Evolutionary conservation across 2,888 invertebrate genomes (phyloP).

Genomic region (Junonia oenone): DNA sequence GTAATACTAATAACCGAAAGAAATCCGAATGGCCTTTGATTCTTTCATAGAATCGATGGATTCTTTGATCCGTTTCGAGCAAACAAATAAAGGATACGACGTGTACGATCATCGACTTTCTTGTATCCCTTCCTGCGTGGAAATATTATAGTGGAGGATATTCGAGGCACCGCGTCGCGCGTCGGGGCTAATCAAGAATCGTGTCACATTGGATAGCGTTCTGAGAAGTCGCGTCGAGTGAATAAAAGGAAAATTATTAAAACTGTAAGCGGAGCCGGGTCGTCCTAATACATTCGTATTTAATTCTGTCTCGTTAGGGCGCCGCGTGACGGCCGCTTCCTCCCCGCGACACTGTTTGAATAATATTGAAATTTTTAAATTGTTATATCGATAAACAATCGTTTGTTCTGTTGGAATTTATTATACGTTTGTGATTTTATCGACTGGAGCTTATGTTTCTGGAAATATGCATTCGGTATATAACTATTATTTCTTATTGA

Average conservation of each 20-base stretch:
- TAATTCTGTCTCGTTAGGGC: slow-evolving; percentile 68
- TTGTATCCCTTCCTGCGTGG: slow-evolving; percentile 31
- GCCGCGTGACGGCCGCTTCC: slow-evolving; percentile 65
- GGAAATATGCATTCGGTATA: no score
- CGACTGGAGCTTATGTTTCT: neutral
- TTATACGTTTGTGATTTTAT: neutral
- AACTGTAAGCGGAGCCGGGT: slow-evolving; percentile 51
- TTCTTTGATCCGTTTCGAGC: slow-evolving; percentile 52
- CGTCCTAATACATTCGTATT: slow-evolving; percentile 60
- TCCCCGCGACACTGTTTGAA: slow-evolving; percentile 59
- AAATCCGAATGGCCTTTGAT: slow-evolving; percentile 50
- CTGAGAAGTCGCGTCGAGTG: slow-evolving; percentile 55
- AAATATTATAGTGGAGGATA: slow-evolving; percentile 31
- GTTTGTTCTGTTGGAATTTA: neutral
- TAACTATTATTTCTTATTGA: no score
- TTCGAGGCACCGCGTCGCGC: slow-evolving; percentile 44
- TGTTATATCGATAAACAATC: slow-evolving; percentile 5
- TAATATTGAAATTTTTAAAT: slow-evolving; percentile 35
- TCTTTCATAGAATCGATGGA: slow-evolving; percentile 28
- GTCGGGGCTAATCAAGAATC: slow-evolving; percentile 61
- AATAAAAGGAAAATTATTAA: slow-evolving; percentile 64
- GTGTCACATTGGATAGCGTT: slow-evolving; percentile 50
- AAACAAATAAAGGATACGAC: slow-evolving; percentile 44
- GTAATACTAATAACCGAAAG: slow-evolving; percentile 36
- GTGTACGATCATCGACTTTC: slow-evolving; percentile 27